Base-by-base conservation (phyloP, 2,113 vertebrate genomes). In the Anoplopoma fimbria region DNA sequence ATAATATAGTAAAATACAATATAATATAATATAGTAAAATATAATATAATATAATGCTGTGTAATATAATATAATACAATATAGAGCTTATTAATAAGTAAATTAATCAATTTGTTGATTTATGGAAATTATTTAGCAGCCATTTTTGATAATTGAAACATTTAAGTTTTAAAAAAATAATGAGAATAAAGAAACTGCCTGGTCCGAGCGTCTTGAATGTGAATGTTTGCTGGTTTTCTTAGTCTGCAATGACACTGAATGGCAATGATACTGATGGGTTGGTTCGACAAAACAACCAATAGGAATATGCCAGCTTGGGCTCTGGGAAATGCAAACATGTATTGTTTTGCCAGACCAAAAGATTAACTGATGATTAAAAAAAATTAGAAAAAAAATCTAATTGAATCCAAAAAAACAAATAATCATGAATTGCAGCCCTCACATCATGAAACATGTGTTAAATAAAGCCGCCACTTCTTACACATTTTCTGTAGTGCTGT, bases 161-260 rank as follows among this genome's bases (percentile, higher is more conserved):
- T 13, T 21, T 34, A 29, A 57, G 6, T 33, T 34, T 23, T 33
- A 6, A 27, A 57, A 36, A 12, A n/a, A n/a, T 3, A 25, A 53
- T 40, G 12, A 40, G 9, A 64, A 38, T 14, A 3, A n/a, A 23
- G 7, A 25, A 65, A 29, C 7, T 1, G 3, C 4, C 9, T 53
- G 27, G 4, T 36, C n/a, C 23, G 8, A 38, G n/a, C 14, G 3
- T 9, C 9, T 61, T 40, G 42, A 36, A 25, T 31, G n/a, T 40
- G 5, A 67, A 42, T 34, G 65, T 75, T 36, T 79, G 17, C 38
- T 71, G 27, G 13, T 42, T 74, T 71, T 60, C 5, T 13, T 31
- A 8, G 31, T 68, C 19, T 76, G 40, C 29, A n/a, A 19, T 40
- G 2, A 12, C 9, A 10, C 3, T 31, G 9, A 55, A 5, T 40